A percentile compares a stretch with the other conserved stretches of the same genome.
Evolutionary conservation across 2,888 invertebrate species (phyloP).

Genomic region (Diachrysia chrysitis): DNA sequence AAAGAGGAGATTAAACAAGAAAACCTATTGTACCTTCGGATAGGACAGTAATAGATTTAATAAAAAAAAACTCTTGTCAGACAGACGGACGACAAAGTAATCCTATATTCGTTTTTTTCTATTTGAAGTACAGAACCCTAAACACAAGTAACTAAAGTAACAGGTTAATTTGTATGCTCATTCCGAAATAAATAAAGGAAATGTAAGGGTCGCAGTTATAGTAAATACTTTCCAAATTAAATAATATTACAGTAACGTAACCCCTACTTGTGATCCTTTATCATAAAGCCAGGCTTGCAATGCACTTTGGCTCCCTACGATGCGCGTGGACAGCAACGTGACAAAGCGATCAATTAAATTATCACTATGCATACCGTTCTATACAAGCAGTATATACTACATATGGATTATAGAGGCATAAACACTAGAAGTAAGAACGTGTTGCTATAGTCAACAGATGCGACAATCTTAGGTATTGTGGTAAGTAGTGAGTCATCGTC

Average conservation of each 20-base stretch:
- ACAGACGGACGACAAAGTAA: too few relatives aligned
- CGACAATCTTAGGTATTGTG: neutral
- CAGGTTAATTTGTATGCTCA: too few relatives aligned
- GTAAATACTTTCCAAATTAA: neutral
- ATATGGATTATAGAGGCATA: neutral
- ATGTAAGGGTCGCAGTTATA: too few relatives aligned
- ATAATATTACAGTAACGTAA: neutral
- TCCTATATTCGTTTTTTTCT: too few relatives aligned
- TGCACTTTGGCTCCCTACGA: constrained; percentile 24
- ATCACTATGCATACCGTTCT: constrained; percentile 16
- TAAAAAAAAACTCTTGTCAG: too few relatives aligned
- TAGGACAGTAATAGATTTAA: too few relatives aligned
- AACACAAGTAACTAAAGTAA: too few relatives aligned
- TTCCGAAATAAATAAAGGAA: too few relatives aligned
- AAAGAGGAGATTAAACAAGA: too few relatives aligned
- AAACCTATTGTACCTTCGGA: too few relatives aligned
- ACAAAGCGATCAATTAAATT: constrained; percentile 32
- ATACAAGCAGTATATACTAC: constrained; percentile 21
- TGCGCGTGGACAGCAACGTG: constrained; percentile 46
- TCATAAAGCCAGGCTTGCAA: constrained; percentile 3
- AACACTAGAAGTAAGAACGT: neutral
- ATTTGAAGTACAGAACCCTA: too few relatives aligned
- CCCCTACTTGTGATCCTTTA: neutral
- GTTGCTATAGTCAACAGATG: too few relatives aligned
- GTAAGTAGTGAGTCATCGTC: neutral